Conservation (phyloP, 2,797 vertebrate genomes). For the Sebastes hopkinsi region DNA sequence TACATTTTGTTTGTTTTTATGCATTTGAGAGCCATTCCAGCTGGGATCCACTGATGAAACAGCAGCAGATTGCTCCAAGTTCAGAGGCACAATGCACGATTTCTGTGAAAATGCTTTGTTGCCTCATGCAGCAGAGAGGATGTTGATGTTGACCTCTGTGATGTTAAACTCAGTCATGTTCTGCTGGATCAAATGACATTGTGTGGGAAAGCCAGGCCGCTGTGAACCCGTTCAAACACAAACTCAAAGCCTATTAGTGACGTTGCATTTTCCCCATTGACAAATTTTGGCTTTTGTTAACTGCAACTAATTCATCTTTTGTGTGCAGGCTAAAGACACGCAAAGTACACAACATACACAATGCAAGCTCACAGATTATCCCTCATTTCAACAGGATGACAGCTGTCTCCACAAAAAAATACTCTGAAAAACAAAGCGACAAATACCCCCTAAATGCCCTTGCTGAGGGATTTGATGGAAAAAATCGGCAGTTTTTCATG, state of each 20-base stretch:
- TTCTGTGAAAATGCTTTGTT: background rate
- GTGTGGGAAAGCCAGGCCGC: constrained; percentile 22
- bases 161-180: background rate
- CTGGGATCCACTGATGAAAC: background rate
- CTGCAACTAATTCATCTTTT: constrained; percentile 64
- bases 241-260: constrained; percentile 67
- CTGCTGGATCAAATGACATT: constrained; percentile 7
- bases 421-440: constrained; percentile 18
- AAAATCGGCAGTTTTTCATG: constrained; percentile 24
- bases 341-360: constrained; percentile 48
- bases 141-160: background rate
- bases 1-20: background rate
- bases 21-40: background rate
- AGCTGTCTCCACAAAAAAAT: constrained; percentile 25
- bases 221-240: constrained; percentile 26
- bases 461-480: constrained; percentile 12
- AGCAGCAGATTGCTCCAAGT: background rate
- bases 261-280: constrained; percentile 46
- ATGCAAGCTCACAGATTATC: constrained; percentile 57
- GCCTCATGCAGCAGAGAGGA: background rate
- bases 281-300: constrained; percentile 64
- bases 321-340: constrained; percentile 32
- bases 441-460: constrained; percentile 15
- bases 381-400: constrained; percentile 56
- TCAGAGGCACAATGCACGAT: background rate